Conservation (phyloP, 30 jellyfish, hydroid and myxozoan species). For the Haliclystus octoradiatus region DNA sequence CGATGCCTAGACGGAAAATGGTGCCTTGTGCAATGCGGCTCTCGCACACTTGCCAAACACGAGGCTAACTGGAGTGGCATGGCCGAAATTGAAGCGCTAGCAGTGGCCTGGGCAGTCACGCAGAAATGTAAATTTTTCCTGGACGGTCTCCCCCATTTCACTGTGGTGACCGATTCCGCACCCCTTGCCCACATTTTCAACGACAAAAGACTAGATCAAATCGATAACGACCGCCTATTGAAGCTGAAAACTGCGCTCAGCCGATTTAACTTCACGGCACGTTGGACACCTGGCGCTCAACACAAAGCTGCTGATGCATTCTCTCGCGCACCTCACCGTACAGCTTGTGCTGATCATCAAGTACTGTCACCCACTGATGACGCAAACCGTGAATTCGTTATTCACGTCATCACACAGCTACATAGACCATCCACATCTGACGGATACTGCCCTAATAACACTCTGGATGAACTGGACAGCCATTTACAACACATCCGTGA, state of each 20-base stretch:
- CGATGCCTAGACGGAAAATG: background rate
- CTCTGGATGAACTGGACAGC: background rate
- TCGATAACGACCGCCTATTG: background rate
- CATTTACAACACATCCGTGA: background rate
- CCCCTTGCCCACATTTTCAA: background rate
- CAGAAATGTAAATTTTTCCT: background rate
- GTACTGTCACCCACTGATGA: background rate
- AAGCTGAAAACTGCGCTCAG: background rate
- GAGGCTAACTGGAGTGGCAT: background rate
- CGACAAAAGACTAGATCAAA: background rate
- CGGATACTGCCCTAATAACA: background rate
- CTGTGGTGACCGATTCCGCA: background rate
- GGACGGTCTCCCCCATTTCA: background rate
- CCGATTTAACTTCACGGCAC: background rate
- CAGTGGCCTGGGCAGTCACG: conserved; percentile 1
- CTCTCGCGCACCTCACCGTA: background rate
- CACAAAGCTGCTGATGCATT: background rate
- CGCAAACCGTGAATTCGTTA: background rate
- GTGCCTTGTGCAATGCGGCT: background rate
- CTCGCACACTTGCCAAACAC: background rate
- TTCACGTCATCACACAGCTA: background rate
- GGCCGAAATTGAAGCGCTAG: background rate
- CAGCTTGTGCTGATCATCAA: background rate
- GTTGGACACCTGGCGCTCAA: background rate
- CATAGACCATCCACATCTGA: background rate